Base-by-base conservation (phyloP, 2,888 invertebrate genomes). In the Tortrix viridana region DNA sequence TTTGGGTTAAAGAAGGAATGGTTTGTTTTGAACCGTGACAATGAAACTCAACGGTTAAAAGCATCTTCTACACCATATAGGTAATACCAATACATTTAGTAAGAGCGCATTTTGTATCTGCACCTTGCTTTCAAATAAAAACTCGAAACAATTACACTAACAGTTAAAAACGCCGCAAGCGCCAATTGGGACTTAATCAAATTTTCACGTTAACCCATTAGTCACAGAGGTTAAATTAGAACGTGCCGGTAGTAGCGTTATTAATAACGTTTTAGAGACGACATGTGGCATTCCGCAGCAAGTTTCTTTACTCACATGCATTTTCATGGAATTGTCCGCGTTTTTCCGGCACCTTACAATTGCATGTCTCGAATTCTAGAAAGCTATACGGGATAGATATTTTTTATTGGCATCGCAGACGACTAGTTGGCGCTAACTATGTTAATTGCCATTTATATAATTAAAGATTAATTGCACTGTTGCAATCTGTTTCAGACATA, bases 281-380 rank as follows among this genome's bases (percentile, higher is more conserved):
- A 79, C 83, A 81, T 84, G 83, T 82, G 81, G 85, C 84, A 90
- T 90, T 88, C 88, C 85, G 67, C 67, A 74, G 81, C 87, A 75
- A 85, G 91, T 90, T 90, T 91, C 89, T 91, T 88, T 81, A 80
- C 74, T 69, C 71, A 77, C 73, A 83, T 89, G 85, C 86, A 91
- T 92, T 92, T 92, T 90, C 89, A 92, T 89, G 84, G 91, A 87
- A 89, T 89, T 79, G 85, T 82, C 77, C 79, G 79, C 83, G 89
- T 91, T 92, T 92, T 92, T 91, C 91, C 88, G 77, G 88, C 91
- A 91, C 91, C 91, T 89, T 82, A 86, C 89, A 88, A 89, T 85
- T 83, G 89, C 88, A 88, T 89, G 85, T 79, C 80, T 88, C 77
- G 86, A 89, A 90, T 91, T 89, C 89, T 91, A 91, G 89, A 91